phyloP scores from a whole-genome alignment of 1,140 invertebrate species.

The Achatina immaculata region DNA sequence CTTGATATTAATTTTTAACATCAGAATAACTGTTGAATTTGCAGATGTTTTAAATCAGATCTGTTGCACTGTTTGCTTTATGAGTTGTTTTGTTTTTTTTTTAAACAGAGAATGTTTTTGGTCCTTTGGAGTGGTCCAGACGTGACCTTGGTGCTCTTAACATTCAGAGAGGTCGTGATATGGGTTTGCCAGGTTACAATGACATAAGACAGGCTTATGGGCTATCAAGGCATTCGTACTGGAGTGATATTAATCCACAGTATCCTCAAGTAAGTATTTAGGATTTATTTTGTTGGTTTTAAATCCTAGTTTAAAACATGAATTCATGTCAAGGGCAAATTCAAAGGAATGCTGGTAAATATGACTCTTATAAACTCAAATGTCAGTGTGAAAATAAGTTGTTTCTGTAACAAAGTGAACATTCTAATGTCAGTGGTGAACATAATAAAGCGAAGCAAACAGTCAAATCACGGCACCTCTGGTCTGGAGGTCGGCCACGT shows the following conservation, averaged over 20 bases:
- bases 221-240: slow-evolving; percentile 52
- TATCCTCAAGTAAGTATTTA: neutral
- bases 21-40: too few relatives aligned
- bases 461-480: too few relatives aligned
- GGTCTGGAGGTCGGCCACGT: too few relatives aligned
- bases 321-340: neutral
- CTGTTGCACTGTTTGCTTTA: too few relatives aligned
- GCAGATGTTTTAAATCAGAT: too few relatives aligned
- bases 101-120: slow-evolving; percentile 88
- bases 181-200: slow-evolving; percentile 96
- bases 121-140: slow-evolving; percentile 96
- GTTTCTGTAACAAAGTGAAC: too few relatives aligned
- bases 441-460: too few relatives aligned
- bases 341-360: neutral
- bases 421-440: too few relatives aligned
- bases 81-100: too few relatives aligned
- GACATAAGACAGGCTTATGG: slow-evolving; percentile 80
- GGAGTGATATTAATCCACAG: slow-evolving; percentile 40
- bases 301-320: neutral
- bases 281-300: too few relatives aligned
- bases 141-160: slow-evolving; percentile 95
- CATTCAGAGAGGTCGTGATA: slow-evolving; percentile 97
- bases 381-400: neutral
- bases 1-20: too few relatives aligned
- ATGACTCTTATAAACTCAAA: slow-evolving; percentile 6